Base-by-base conservation (phyloP, 2,888 invertebrate genomes). In the Cryptus armator region DNA sequence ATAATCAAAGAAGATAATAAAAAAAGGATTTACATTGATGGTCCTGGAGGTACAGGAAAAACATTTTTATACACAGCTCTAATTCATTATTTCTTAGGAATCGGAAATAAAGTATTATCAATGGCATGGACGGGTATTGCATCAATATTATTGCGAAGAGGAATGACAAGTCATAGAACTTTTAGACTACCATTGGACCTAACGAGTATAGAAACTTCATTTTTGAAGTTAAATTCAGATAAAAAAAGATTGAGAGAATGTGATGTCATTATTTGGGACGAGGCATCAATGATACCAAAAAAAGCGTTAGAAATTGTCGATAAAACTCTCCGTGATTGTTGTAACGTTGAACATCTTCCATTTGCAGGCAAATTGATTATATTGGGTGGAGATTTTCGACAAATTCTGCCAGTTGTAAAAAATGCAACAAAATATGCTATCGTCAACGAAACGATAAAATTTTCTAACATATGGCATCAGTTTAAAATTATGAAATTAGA, bases 91-190 rank as follows among this genome's bases (percentile, higher is more conserved):
- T 84, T 64, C 64, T 71, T 77, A 29, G 32, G 64, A 46, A 12
- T 10, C 3, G 19, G 46, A n/a, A 79, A 78, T 59, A 83, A 83
- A 66, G 70, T 80, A 9, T 62, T 68, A 44, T 43, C 70, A 9
- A 74, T 80, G 74, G 74, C 76, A 12, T 84, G 64, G 75, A 76
- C 80, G 7, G 81, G 81, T 10, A 84, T 81, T 32, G 77, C 77
- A 19, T 70, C 72, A 19, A 81, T 71, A 7, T 56, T 81, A 43
- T 59, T 72, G n/a, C 67, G 59, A 5, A 16, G 51, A 14, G 78
- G 81, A 4, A 84, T 72, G 81, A 81, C 81, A 24, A 77, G 56
- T 46, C 84, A 84, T 48, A 44, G 19, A 53, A 66, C 76, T 19
- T 81, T 81, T 16, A 71, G 66, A 67, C 51, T 81, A 16, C 84